Base-by-base conservation (phyloP, 2,797 vertebrate species). In the Sebastes wilsoni region DNA sequence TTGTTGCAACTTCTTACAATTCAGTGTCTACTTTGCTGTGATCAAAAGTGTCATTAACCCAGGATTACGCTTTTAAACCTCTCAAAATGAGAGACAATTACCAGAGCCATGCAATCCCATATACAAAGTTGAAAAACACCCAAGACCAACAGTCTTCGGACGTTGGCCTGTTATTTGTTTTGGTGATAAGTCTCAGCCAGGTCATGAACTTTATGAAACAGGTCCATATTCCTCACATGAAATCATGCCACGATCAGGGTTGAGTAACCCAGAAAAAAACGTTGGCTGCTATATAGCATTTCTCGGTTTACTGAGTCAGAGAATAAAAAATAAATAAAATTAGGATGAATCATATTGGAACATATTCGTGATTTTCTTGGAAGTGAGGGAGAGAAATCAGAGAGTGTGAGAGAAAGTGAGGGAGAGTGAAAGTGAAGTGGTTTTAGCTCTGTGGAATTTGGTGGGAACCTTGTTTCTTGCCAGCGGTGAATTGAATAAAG, bases 381-480 rank as follows among this genome's bases (percentile, higher is more conserved):
- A 81, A 87, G 49, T 58, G 13, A 80, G 34, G 61, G 49, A 27
- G 12, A 76, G 13, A 76, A 62, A 68, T 54, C 14, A 23, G 61
- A 58, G 42, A 27, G 55, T 72, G 64, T 54, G n/a, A 81, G 56
- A 62, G 34, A 80, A 67, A 70, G 58, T 23, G 68, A 82, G 67
- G 72, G 60, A 69, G 54, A 56, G 61, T 25, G 49, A 79, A 62
- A 32, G 49, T 22, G 12, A 20, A 36, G 25, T 2, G 36, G 58
- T 54, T 82, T 80, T 58, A 81, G 88, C 64, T 80, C 75, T 22
- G 27, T 77, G 86, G 88, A 91, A 90, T 93, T 93, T 86, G 81
- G 90, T 96, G 94, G 93, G 94, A 96, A 95, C 83, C 68, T 75
- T 66, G 76, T 65, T 76, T 89, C 75, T 87, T 93, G 90, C 91